Conservation (phyloP, 2,888 invertebrate species). For the Euplagia quadripunctaria region DNA sequence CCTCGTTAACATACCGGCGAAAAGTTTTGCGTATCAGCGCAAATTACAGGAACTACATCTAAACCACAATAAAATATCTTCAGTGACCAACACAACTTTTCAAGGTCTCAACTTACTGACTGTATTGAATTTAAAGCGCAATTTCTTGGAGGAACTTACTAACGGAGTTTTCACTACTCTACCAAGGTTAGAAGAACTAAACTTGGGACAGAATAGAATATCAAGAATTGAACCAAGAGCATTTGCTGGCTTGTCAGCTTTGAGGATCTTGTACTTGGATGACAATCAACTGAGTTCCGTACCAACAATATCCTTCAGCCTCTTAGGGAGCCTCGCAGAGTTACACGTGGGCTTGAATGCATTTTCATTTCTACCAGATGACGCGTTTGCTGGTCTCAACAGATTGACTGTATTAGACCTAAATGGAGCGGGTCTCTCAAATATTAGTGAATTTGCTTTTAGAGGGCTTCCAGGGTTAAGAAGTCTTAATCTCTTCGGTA, state of each 20-base stretch:
- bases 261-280: conserved; percentile 93
- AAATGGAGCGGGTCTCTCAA: conserved; percentile 93
- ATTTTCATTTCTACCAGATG: conserved; percentile 91
- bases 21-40: conserved; percentile 93
- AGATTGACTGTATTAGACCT: conserved; percentile 92
- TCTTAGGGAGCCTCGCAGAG: conserved; percentile 93
- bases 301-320: conserved; percentile 91
- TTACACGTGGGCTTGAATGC: conserved; percentile 94
- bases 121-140: conserved; percentile 93
- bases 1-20: conserved; percentile 92
- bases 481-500: conserved; percentile 93
- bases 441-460: conserved; percentile 92
- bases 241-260: conserved; percentile 91
- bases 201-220: conserved; percentile 95
- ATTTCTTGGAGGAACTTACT: conserved; percentile 93
- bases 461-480: conserved; percentile 92
- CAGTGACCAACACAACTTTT: conserved; percentile 93
- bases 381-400: conserved; percentile 92
- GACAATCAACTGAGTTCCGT: conserved; percentile 93
- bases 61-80: conserved; percentile 94
- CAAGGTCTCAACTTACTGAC: conserved; percentile 92
- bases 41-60: conserved; percentile 94
- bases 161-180: conserved; percentile 92
- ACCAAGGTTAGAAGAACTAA: conserved; percentile 93
- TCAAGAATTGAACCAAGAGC: conserved; percentile 92